Evolutionary conservation across 2,113 vertebrate species (phyloP), one percentile per base, ranked within the genome.

Genomic region (Vulpes lagopus): DNA sequence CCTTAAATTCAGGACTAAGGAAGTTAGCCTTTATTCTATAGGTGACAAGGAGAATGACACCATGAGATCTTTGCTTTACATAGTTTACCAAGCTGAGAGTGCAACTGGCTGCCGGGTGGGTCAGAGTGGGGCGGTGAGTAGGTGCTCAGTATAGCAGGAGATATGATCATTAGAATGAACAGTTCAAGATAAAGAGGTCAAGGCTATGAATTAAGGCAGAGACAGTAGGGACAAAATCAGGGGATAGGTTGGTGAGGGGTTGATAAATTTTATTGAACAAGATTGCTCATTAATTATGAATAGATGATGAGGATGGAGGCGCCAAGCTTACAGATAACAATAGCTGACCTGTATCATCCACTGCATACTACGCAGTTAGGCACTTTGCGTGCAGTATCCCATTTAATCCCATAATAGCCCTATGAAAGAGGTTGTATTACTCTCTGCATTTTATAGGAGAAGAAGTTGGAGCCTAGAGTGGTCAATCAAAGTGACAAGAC

Each of bases 11-110:
- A 76, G 51, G 59, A 49, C 43, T 30, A 20, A 89, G 86, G 90
- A 79, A 57, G 8, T 71, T 55, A 27, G 60, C 85, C 69, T 92
- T 60, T 62, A n/a, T 53, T 90, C 80, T 80, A 12, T 89, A n/a
- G 55, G 60, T 62, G 38, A 67, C 38, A 25, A 49, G 38, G 62
- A 79, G 30, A 73, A 49, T 65, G 71, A 80, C 1, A 5, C 15
- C 49, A 23, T 55, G 53, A 53, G 51, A 27, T 59, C 92, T 71
- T 35, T 35, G 25, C 78, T 81, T 84, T 57, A 51, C 62, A 0
- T 55, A 55, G 38, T 3, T 76, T 69, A 67, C n/a, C 27, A 27
- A 60, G 62, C 11, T 7, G 2, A 53, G 81, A 93, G 23, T 20
- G 9, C 27, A 59, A 1, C 27, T 7, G 79, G 53, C 32, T 1